A percentile compares a stretch with the other conserved stretches of the same genome.
These are phyloP conservation scores for Clanis bilineata DNA, from an alignment of 2,888 invertebrate species.

Conservation along the genomic window DNA sequence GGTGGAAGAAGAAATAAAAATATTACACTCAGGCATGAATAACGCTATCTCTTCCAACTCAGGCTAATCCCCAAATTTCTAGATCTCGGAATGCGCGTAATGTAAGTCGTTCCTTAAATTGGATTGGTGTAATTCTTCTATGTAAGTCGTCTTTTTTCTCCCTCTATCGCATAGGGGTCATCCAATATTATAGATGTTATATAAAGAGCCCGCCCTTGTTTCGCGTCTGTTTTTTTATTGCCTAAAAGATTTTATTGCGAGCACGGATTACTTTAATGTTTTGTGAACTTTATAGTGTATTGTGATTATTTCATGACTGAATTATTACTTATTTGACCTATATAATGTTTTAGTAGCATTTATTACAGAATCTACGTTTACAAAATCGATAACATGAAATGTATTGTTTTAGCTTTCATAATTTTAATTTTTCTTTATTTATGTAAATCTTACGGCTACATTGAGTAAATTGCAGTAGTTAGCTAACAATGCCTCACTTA, in stretches of 20 bases:
- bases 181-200: conserved; percentile 53
- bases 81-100: conserved; percentile 63
- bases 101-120: conserved; percentile 70
- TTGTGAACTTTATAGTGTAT: neutral
- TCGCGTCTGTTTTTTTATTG: neutral
- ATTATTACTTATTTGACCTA: too few relatives aligned
- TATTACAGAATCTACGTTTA: too few relatives aligned
- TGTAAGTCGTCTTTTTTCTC: conserved; percentile 51
- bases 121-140: conserved; percentile 73
- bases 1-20: too few relatives aligned
- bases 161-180: conserved; percentile 36
- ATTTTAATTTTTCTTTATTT: too few relatives aligned
- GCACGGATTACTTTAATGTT: neutral
- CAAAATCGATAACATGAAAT: too few relatives aligned
- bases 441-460: too few relatives aligned
- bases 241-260: neutral
- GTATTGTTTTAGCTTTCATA: too few relatives aligned
- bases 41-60: conserved; percentile 24
- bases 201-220: neutral
- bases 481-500: too few relatives aligned
- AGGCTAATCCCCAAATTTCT: conserved; percentile 49
- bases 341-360: too few relatives aligned
- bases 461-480: too few relatives aligned
- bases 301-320: neutral
- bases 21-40: too few relatives aligned